Percentiles rank a stretch among this genome's conserved stretches.
These are phyloP conservation scores for Dicrostonyx torquatus DNA, from an alignment of 2,797 vertebrate genomes.

Conservation along the genomic window DNA sequence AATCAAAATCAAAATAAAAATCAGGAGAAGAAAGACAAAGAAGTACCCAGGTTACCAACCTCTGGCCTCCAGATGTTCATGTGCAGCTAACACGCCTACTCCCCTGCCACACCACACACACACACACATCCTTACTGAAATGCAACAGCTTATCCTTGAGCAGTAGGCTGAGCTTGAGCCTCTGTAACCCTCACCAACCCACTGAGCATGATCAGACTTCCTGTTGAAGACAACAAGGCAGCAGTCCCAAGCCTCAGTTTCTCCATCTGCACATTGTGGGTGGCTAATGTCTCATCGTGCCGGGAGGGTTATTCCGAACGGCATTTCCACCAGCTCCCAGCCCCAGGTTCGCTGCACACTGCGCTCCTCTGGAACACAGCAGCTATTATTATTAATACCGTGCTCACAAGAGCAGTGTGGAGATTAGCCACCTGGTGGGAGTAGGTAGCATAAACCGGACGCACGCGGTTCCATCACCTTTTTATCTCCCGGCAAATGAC, in stretches of 20 bases:
- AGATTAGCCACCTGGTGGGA: slow-evolving; percentile 54
- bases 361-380: fast-evolving
- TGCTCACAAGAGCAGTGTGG: background rate
- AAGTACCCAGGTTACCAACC: background rate
- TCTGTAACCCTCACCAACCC: background rate
- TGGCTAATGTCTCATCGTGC: background rate
- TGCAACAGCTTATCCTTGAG: background rate
- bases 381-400: slow-evolving; percentile 26
- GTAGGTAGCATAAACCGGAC: slow-evolving; percentile 61
- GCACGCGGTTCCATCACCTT: slow-evolving; percentile 55
- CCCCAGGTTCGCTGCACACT: background rate
- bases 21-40: background rate
- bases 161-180: no score
- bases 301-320: background rate
- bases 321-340: background rate
- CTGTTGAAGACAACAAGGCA: fast-evolving
- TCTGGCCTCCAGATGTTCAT: background rate
- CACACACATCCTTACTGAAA: background rate
- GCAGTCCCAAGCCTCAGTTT: background rate
- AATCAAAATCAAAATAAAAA: background rate
- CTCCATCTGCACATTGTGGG: background rate
- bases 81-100: background rate
- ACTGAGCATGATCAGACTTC: fast-evolving
- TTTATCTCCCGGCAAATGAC: slow-evolving; percentile 71
- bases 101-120: fast-evolving